These are phyloP conservation scores for Dilophus febrilis DNA, from an alignment of 2,888 invertebrate genomes.

Conservation along the genomic window DNA sequence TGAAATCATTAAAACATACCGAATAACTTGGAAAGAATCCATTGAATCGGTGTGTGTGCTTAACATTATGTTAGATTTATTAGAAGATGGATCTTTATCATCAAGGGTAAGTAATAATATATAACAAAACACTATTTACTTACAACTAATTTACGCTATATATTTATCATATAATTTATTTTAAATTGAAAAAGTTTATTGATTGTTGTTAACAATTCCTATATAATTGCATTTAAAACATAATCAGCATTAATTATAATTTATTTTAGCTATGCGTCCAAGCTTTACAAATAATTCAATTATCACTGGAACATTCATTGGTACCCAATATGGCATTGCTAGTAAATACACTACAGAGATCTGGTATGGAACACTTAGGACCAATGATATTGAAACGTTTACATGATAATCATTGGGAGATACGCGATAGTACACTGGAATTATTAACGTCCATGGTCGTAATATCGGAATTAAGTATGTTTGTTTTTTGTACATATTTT, in stretches of 20 bases:
- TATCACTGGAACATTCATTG: slow-evolving; percentile 56
- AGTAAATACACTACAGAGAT: slow-evolving; percentile 45
- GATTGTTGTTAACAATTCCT: too few species aligned
- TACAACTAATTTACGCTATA: slow-evolving; percentile 2
- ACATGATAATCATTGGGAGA: slow-evolving; percentile 60
- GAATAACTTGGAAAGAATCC: slow-evolving; percentile 62
- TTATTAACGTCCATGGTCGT: slow-evolving; percentile 49
- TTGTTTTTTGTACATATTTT: too few species aligned
- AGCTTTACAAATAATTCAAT: slow-evolving; percentile 47
- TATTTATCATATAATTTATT: slow-evolving; percentile 6
- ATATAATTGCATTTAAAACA: too few species aligned
- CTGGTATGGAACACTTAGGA: slow-evolving; percentile 45
- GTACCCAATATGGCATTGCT: slow-evolving; percentile 60
- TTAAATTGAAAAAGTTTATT: too few species aligned
- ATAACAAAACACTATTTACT: too few species aligned
- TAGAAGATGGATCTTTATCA: slow-evolving; percentile 34
- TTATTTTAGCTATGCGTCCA: slow-evolving; percentile 47
- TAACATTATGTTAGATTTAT: slow-evolving; percentile 33
- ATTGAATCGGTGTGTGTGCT: slow-evolving; percentile 54
- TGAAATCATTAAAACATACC: slow-evolving; percentile 46
- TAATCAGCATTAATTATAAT: too few species aligned
- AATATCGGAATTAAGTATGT: slow-evolving; percentile 53
- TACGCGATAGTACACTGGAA: slow-evolving; percentile 60
- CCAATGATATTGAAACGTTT: slow-evolving; percentile 49
- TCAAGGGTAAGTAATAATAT: slow-evolving; percentile 35